Percentiles rank a stretch among this genome's conserved stretches.
These are phyloP conservation scores for silkworm (Bombyx mori) DNA, from an alignment of 1,140 invertebrate species.

Conservation along the genomic window DNA sequence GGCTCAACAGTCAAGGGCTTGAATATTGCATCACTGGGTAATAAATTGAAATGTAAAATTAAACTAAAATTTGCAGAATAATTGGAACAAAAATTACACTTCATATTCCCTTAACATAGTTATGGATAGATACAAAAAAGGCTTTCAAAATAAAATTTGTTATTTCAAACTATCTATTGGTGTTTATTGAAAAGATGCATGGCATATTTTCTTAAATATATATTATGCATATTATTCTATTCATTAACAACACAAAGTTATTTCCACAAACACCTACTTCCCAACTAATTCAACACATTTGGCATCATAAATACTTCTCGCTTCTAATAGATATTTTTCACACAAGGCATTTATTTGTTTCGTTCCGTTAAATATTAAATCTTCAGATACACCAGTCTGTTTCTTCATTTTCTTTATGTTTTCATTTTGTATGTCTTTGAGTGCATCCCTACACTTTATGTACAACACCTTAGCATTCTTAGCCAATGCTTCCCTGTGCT, in stretches of 20 bases:
- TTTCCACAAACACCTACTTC: conserved; percentile 17
- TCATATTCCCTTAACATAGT: too few relatives aligned
- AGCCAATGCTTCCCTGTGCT: conserved; percentile 88
- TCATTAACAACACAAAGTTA: conserved; percentile 4
- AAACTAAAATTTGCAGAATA: too few relatives aligned
- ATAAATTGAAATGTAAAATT: too few relatives aligned
- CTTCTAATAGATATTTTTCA: conserved; percentile 76
- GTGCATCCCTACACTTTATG: conserved; percentile 82
- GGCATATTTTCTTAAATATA: not conserved
- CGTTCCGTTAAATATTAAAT: conserved; percentile 76
- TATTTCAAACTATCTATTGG: too few relatives aligned
- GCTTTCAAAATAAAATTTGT: too few relatives aligned
- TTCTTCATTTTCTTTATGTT: conserved; percentile 80
- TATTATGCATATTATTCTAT: conserved; percentile 12
- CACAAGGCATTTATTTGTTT: conserved; percentile 78
- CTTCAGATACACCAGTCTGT: conserved; percentile 76
- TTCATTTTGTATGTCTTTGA: conserved; percentile 86
- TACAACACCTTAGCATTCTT: conserved; percentile 90
- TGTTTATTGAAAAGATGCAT: too few relatives aligned
- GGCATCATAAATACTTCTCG: conserved; percentile 76
- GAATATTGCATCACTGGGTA: too few relatives aligned
- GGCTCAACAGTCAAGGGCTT: too few relatives aligned
- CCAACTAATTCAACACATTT: conserved; percentile 84
- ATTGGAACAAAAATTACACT: too few relatives aligned
- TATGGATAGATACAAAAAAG: too few relatives aligned